Evolutionary conservation across 2,888 invertebrate genomes (phyloP), one percentile per base, ranked within the genome.

Genomic region (Megamerina dolium): DNA sequence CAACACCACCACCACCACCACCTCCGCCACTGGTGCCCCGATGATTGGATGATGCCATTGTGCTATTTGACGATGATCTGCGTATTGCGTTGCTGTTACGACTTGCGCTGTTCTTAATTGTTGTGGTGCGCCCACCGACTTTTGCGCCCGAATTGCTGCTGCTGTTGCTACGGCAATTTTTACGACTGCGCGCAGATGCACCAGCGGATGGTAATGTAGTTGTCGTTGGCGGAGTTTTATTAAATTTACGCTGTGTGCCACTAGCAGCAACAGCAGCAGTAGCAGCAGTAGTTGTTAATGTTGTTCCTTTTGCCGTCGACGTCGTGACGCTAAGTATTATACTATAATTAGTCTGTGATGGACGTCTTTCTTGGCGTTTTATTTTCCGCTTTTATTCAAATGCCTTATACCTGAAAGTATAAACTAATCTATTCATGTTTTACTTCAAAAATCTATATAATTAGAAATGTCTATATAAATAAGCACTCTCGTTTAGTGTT

Each of bases 21-120:
- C 50, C 50, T 29, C 46, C 50, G 4, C 49, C 48, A n/a, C 44
- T 45, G 23, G 44, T 41, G 40, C 10, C 67, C 29, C 68, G 61
- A 58, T 68, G 68, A 76, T 70, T 71, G 46, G 72, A 68, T 54
- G 72, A 71, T 62, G 72, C 72, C 72, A 72, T 72, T 66, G 69
- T 70, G 64, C 69, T 70, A 56, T 68, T 68, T 60, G 70, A 70
- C 67, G 69, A 68, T 60, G 70, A 69, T 62, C 70, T 70, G 59
- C 69, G 67, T 60, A 68, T 69, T n/a, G n/a, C n/a, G 57, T 68
- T 68, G 65, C 69, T 66, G 49, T 68, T 68, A 55, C 66, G 67
- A 57, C 68, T 67, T 53, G 63, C 64, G 63, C 69, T 68, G 50
- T 63, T 63, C 58, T 64, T 68, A 52, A 65, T 67, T 50, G 61